A percentile compares a stretch with the other conserved stretches of the same genome.
These are phyloP conservation scores for Unio pictorum DNA, from an alignment of 2,888 invertebrate genomes.

Conservation along the genomic window DNA sequence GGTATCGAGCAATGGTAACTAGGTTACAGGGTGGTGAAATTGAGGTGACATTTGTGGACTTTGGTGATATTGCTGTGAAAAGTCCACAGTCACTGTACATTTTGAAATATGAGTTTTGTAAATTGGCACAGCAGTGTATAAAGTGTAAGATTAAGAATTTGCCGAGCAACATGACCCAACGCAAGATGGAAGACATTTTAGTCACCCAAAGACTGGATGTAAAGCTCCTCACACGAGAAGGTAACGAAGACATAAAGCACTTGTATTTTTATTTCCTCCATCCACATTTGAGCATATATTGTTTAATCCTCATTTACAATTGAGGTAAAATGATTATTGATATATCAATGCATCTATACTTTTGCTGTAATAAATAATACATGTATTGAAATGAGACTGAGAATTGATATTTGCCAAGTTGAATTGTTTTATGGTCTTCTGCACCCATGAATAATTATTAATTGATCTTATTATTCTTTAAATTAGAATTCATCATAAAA, in stretches of 20 bases:
- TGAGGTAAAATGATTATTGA: too few species aligned
- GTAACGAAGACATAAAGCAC: slow-evolving; percentile 12
- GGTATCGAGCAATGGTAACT: slow-evolving; percentile 43
- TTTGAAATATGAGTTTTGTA: slow-evolving; percentile 24
- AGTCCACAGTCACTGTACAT: slow-evolving; percentile 24
- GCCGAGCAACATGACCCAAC: slow-evolving; percentile 14
- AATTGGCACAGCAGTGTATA: slow-evolving; percentile 43
- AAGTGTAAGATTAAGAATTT: slow-evolving; percentile 31
- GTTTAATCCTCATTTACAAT: too few species aligned
- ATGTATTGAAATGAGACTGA: too few species aligned
- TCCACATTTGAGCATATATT: too few species aligned
- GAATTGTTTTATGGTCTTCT: too few species aligned
- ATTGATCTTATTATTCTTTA: too few species aligned
- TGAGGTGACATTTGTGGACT: slow-evolving; percentile 41
- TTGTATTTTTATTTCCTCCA: neutral
- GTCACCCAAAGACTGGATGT: slow-evolving; percentile 41
- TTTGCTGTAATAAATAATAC: too few species aligned
- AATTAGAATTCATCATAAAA: too few species aligned
- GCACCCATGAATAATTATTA: too few species aligned
- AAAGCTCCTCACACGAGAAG: slow-evolving; percentile 28
- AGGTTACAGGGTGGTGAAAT: slow-evolving; percentile 19
- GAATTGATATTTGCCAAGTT: too few species aligned
- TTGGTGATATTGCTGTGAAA: slow-evolving; percentile 37
- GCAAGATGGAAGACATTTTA: slow-evolving; percentile 26
- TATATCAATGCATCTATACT: too few species aligned